Conservation (phyloP, 2,888 invertebrate species). For the Chloroclysta siterata region DNA sequence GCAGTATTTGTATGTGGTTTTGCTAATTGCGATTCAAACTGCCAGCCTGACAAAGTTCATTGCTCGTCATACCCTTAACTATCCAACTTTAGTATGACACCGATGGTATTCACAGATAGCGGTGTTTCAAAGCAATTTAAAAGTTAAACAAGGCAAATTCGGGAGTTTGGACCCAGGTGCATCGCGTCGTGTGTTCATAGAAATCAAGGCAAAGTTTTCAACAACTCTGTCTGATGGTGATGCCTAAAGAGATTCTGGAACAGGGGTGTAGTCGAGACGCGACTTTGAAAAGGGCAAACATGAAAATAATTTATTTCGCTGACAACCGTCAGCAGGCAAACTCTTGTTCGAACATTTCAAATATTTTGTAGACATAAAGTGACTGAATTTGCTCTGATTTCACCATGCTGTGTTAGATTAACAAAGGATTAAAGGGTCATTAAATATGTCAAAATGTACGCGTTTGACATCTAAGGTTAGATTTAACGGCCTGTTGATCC, state of each 20-base stretch:
- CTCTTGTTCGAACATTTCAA: too few species aligned
- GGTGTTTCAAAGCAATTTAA: slow-evolving; percentile 49
- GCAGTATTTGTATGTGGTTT: not conserved
- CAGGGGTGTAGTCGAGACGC: slow-evolving; percentile 1
- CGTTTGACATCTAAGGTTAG: too few species aligned
- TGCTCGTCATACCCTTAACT: slow-evolving; percentile 45
- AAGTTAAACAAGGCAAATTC: slow-evolving; percentile 47
- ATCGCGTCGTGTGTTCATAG: slow-evolving; percentile 51
- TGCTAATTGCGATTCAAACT: slow-evolving; percentile 18
- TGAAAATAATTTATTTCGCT: not conserved
- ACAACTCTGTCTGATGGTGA: slow-evolving; percentile 48
- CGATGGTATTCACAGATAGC: slow-evolving; percentile 30
- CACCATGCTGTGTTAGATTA: too few species aligned
- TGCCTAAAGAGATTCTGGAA: slow-evolving; percentile 46
- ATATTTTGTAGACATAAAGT: too few species aligned
- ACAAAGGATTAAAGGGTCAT: too few species aligned
- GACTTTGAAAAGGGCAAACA: not conserved
- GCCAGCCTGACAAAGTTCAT: slow-evolving; percentile 16
- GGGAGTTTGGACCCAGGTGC: slow-evolving; percentile 51
- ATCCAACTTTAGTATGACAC: slow-evolving; percentile 42
- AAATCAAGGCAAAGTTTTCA: slow-evolving; percentile 56
- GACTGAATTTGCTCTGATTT: too few species aligned
- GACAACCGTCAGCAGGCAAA: too few species aligned
- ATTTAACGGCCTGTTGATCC: too few species aligned
- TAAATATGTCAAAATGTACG: too few species aligned